Evolutionary conservation across 2,797 vertebrate species (phyloP).

Genomic region (Pantherophis alleghaniensis): DNA sequence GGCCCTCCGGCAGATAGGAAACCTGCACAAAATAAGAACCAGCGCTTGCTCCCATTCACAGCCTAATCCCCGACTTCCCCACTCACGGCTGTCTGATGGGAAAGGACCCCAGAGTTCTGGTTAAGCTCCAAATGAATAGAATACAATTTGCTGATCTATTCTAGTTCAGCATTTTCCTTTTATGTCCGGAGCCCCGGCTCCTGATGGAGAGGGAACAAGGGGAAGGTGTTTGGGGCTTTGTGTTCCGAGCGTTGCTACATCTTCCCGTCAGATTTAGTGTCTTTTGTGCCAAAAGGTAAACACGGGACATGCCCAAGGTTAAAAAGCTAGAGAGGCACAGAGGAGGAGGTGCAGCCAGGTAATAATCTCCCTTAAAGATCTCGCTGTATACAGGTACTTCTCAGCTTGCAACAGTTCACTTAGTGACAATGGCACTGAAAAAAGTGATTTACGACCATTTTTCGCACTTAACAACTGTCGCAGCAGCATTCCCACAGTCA

Average conservation of each 20-base stretch:
- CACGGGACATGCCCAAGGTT: neutral
- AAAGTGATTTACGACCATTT: neutral
- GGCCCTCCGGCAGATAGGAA: too few relatives aligned
- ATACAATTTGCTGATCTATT: neutral
- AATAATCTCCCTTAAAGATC: neutral
- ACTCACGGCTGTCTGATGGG: neutral
- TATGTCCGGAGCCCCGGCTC: neutral
- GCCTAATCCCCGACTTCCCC: neutral
- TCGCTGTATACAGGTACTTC: neutral
- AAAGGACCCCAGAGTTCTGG: neutral
- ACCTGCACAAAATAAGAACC: neutral
- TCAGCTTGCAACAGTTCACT: rapidly evolving
- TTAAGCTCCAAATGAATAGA: neutral
- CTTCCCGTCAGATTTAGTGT: neutral
- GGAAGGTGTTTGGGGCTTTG: neutral
- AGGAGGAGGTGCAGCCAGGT: neutral
- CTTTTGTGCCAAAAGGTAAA: neutral
- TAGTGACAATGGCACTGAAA: neutral
- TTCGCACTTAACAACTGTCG: neutral
- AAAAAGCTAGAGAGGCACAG: neutral
- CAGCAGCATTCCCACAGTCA: neutral
- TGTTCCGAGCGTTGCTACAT: neutral
- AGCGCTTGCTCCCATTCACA: too few relatives aligned
- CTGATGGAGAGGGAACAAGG: neutral
- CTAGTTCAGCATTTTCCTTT: neutral